A percentile compares a stretch with the other conserved stretches of the same genome.
These are phyloP conservation scores for Oligia fasciuncula DNA, from an alignment of 2,888 invertebrate genomes.

Conservation along the genomic window DNA sequence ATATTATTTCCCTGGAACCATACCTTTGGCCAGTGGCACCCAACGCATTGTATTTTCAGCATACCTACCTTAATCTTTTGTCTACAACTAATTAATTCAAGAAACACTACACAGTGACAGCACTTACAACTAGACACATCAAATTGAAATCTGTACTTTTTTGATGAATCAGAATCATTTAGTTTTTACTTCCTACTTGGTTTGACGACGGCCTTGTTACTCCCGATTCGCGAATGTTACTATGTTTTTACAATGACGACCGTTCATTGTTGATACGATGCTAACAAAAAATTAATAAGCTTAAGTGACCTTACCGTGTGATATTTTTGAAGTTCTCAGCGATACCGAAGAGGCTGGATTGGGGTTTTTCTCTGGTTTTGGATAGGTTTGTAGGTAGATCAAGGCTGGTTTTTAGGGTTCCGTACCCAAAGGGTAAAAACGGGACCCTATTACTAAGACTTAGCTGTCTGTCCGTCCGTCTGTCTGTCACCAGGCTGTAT, in stretches of 20 bases:
- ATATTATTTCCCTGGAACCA: background rate
- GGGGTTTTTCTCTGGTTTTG: conserved; percentile 31
- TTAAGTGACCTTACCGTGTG: conserved; percentile 59
- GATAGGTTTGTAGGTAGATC: background rate
- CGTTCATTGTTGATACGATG: conserved; percentile 61
- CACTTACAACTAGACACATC: conserved; percentile 36
- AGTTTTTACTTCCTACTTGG: conserved; percentile 57
- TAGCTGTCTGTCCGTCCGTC: too few relatives aligned
- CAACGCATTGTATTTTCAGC: conserved; percentile 16
- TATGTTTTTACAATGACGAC: conserved; percentile 53
- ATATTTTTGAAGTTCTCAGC: conserved; percentile 51
- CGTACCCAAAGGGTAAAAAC: too few relatives aligned
- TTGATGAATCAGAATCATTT: conserved; percentile 59
- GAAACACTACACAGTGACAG: conserved; percentile 23
- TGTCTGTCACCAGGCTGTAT: too few relatives aligned
- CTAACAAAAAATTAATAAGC: conserved; percentile 61
- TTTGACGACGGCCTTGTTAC: conserved; percentile 57
- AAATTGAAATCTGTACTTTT: conserved; percentile 48
- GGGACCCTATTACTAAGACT: too few relatives aligned
- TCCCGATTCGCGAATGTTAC: conserved; percentile 44
- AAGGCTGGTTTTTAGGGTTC: background rate
- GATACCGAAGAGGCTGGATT: conserved; percentile 20
- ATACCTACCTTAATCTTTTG: conserved; percentile 17
- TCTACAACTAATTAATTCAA: conserved; percentile 38
- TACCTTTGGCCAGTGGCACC: background rate